Evolutionary conservation across 2,797 vertebrate species (phyloP).

Genomic region (Malacoctenus gilli): DNA sequence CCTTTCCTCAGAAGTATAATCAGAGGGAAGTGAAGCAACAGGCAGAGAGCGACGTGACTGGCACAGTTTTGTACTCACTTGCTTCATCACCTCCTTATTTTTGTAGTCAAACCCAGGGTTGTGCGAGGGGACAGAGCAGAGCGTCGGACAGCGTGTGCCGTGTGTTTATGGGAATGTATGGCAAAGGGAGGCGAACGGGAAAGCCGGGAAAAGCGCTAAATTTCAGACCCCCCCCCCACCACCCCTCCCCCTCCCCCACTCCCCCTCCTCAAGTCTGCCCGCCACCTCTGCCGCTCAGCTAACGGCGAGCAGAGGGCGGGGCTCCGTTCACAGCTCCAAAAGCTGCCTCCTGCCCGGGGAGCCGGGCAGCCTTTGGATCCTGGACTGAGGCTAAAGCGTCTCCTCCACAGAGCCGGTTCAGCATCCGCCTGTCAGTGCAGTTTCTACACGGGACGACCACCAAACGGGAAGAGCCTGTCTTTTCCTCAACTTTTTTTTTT

Average conservation of each 20-base stretch:
- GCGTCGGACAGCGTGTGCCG: conserved; percentile 60
- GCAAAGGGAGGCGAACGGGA: conserved; percentile 46
- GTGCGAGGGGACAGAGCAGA: conserved; percentile 53
- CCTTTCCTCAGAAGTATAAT: conserved; percentile 70
- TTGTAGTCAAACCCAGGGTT: conserved; percentile 75
- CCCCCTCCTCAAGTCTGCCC: conserved; percentile 40
- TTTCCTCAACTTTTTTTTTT: conserved; percentile 20
- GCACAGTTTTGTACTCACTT: conserved; percentile 79
- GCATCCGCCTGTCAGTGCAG: conserved; percentile 48
- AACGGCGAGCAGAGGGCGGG: conserved; percentile 45
- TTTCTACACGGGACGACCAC: conserved; percentile 43
- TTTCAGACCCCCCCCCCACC: conserved; percentile 1
- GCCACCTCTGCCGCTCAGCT: conserved; percentile 49
- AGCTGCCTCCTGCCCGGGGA: conserved; percentile 20
- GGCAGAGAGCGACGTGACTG: conserved; percentile 65
- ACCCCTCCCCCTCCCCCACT: conserved; percentile 41
- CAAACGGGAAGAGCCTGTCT: conserved; percentile 54
- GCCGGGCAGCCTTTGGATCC: conserved; percentile 35
- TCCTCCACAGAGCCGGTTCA: conserved; percentile 36
- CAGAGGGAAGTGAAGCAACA: conserved; percentile 73
- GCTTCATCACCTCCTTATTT: conserved; percentile 81
- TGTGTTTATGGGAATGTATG: conserved; percentile 71
- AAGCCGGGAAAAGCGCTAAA: conserved; percentile 47
- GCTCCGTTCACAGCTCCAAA: conserved; percentile 37
- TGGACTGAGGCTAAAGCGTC: conserved; percentile 50